Evolutionary conservation across 2,113 vertebrate species (phyloP), one percentile per base, ranked within the genome.

Genomic region (Myodes glareolus): DNA sequence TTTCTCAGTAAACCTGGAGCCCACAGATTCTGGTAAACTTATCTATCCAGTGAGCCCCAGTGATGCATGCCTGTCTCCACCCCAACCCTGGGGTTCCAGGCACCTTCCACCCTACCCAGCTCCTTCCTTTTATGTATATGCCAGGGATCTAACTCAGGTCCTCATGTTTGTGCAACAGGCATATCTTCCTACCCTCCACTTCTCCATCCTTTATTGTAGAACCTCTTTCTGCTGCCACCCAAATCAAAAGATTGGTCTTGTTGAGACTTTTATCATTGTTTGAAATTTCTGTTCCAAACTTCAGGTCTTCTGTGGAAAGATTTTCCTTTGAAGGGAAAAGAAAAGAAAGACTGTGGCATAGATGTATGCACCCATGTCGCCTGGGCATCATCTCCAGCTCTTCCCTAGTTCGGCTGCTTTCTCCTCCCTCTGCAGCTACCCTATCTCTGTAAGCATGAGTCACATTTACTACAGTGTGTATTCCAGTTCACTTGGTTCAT

Each of bases 271-370:
- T 73, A 2, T 55, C 29, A 55, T 31, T 82, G 4, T 92, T 93
- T 94, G 89, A 89, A 89, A 47, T 93, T 81, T 85, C 95, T 50
- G 1, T 89, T 90, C 84, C 65, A 65, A 70, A 36, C 45, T 70
- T 80, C 29, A 31, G 88, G 52, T 27, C 75, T 50, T 76, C 16
- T 55, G 2, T 77, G 58, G 73, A 87, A 19, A 92, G 50, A 39
- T 68, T 72, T 1, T 85, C 14, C 17, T 96, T 96, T 78, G 45
- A 82, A 75, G 92, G 70, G 93, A 88, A 73, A 70, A 13, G 9
- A 67, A 67, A 67, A 86, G 63, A 68, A 87, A 87, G 63, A 3
- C 65, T 94, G 45, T 85, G 39, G 73, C 25, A 88, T 73, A 70
- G 33, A 17, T 63, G 19, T 36, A 21, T 12, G 31, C 67, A 75